Conservation (phyloP, 2,888 invertebrate species). For the Subacronicta megacephala region DNA sequence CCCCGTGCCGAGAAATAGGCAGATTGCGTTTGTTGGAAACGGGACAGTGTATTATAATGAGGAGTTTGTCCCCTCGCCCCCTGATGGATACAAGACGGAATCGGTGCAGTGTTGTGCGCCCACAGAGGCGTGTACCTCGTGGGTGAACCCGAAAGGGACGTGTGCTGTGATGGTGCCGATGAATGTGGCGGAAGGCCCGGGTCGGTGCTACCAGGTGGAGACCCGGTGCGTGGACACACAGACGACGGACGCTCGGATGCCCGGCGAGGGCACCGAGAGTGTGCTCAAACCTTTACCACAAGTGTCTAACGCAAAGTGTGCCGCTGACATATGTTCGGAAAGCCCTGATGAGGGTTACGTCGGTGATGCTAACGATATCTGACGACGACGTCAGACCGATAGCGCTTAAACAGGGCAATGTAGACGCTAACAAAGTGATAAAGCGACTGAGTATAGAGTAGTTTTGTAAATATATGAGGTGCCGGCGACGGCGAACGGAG, state of each 20-base stretch:
- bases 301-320: conserved; percentile 85
- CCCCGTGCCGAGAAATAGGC: conserved; percentile 90
- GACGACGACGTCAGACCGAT: conserved; percentile 89
- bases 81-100: conserved; percentile 92
- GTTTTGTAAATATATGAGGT: conserved; percentile 73
- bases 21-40: conserved; percentile 85
- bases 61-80: conserved; percentile 92
- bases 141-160: conserved; percentile 86
- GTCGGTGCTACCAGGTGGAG: conserved; percentile 87
- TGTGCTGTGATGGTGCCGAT: conserved; percentile 88
- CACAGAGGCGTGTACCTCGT: conserved; percentile 81
- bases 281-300: conserved; percentile 82
- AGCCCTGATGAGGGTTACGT: conserved; percentile 97
- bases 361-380: conserved; percentile 94
- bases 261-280: conserved; percentile 79
- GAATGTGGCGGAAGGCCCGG: conserved; percentile 81
- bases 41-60: conserved; percentile 87
- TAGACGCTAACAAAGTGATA: conserved; percentile 86
- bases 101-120: conserved; percentile 85
- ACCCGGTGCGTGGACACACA: conserved; percentile 91
- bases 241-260: conserved; percentile 86
- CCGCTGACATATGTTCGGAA: conserved; percentile 91
- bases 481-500: conserved; percentile 55
- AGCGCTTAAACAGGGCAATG: conserved; percentile 82
- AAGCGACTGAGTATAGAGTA: conserved; percentile 87